Percentiles rank a stretch among this genome's conserved stretches.
These are phyloP conservation scores for Orestias chungarensis DNA, from an alignment of 2,797 vertebrate species.

Conservation along the genomic window DNA sequence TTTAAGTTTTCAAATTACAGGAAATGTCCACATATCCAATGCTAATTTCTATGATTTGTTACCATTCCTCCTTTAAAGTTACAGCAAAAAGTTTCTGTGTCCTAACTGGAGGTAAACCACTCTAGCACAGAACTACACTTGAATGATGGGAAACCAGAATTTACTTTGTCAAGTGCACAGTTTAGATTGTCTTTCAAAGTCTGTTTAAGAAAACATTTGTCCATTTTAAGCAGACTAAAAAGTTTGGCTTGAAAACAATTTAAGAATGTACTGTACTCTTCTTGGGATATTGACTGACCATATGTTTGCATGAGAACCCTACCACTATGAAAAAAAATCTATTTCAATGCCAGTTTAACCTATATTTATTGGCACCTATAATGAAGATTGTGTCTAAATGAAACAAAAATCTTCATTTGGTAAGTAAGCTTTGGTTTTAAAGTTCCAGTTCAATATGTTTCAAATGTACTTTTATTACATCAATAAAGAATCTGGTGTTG, in stretches of 20 bases:
- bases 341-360: neutral
- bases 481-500: too few relatives aligned
- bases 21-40: too few relatives aligned
- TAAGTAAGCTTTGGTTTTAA: too few relatives aligned
- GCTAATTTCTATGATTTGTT: too few relatives aligned
- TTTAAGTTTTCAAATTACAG: neutral
- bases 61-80: too few relatives aligned
- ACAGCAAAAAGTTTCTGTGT: neutral
- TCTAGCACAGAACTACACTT: too few relatives aligned
- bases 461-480: too few relatives aligned
- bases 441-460: too few relatives aligned
- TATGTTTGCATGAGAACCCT: neutral
- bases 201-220: neutral
- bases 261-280: neutral
- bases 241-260: neutral
- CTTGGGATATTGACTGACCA: neutral
- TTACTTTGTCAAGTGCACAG: neutral
- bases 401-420: too few relatives aligned
- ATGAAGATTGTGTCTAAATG: neutral
- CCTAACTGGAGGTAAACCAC: neutral
- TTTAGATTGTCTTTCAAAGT: neutral
- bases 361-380: neutral
- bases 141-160: too few relatives aligned
- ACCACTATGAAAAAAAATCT: neutral
- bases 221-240: neutral